Evolutionary conservation across 1,140 invertebrate genomes (phyloP), one percentile per base, ranked within the genome.

Genomic region (Coptotermes formosanus): DNA sequence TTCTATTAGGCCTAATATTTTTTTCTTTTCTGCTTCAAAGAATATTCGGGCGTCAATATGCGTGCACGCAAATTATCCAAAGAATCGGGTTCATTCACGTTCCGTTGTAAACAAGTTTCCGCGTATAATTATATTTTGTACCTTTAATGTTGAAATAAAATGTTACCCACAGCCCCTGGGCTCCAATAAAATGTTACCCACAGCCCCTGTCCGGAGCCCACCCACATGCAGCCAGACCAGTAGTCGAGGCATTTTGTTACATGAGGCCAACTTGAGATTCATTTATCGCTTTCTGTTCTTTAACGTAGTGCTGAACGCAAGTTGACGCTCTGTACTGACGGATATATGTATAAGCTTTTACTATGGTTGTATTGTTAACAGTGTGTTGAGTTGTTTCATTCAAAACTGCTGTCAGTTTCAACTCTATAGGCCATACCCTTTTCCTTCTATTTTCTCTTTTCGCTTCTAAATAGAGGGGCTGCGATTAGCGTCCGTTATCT

Each of bases 401-500:
- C 82, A 52, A 32, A 45, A 45, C 32, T 44, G 82, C 82, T 83
- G 82, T 83, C 82, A 83, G 43, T 83, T 83, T 43, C 48, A 32
- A 30, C 45, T 83, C 82, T 83, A 83, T 48, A 48, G 38, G 48
- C 43, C 48, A 45, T 83, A 45, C 21, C 82, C 82, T 83, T 52
- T 83, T 45, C 48, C 8, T 83, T 25, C 14, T 25, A 25, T 45
- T 44, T 19, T 45, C 32, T 83, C 25, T 75, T 8, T 75, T 75
- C 14, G 14, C 64, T 75, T 75, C 64, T 83, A 83, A 83, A 83
- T 83, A 83, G 64, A 75, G 25, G 48, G 48, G 82, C 32, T 9
- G 21, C 82, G 82, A 83, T 83, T 83, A 83, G 82, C 43, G 82
- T 44, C 82, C 82, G 82, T 83, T 83, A 83, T 83, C 82, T 45